Base-by-base conservation (phyloP, 1,140 invertebrate species). In the Caenorhabditis latens region DNA sequence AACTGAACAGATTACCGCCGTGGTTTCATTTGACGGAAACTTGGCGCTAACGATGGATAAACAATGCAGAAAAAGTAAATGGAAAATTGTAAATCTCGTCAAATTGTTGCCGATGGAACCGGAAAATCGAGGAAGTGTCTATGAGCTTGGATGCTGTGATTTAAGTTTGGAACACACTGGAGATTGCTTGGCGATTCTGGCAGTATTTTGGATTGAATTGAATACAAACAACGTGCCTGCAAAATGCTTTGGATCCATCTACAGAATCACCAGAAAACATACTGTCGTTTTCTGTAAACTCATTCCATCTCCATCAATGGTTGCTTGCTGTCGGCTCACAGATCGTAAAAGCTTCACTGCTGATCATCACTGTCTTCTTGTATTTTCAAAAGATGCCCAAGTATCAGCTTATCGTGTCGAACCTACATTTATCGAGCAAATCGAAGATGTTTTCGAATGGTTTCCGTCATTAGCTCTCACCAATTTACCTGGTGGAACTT, bases 141-240 rank as follows among this genome's bases (percentile, higher is more conserved):
- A 79, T n/a, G 71, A 79, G 14, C 71, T 79, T n/a, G 71, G 71
- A 79, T 79, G 71, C n/a, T 79, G 71, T 24, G 71, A 79, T 32
- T 13, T 79, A 4, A 79, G 71, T 53, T 14, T 79, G 46, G 71
- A 79, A 40, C 13, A n/a, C 8, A 53, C 71, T 24, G 71, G 71
- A 50, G 71, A 79, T n/a, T 79, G 71, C 13, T 40, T 79, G 46
- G 71, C 71, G 46, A 79, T 79, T 79, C 46, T 79, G 8, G 71
- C 46, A n/a, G 71, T 79, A 5, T 79, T 79, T 14, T 79, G 71
- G 71, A 79, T 53, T 21, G 71, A 79, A 5, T 11, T 79, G 1
- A 79, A 79, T n/a, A 79, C 71, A 4, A 79, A 79, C 24, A 79
- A 79, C 11, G 71, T 79, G 1, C 71, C 71, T 14, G 71, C 71